Conservation (phyloP, 1,140 invertebrate species). For the Homarus americanus region DNA sequence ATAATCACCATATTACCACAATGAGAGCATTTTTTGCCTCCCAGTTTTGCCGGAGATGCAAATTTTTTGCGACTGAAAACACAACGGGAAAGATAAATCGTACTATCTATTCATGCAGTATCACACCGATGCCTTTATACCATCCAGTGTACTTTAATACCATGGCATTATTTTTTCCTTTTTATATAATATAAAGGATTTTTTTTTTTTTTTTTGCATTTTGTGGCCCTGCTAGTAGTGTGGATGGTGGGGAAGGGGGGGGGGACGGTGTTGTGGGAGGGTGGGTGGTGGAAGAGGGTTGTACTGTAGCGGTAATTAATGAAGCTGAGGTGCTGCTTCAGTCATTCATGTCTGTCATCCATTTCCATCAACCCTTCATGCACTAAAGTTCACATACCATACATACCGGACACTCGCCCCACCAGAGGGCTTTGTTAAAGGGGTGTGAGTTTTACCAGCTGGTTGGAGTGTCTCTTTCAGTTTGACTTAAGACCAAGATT, state of each 20-base stretch:
- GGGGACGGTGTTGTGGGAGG: not conserved
- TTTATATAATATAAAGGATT: slow-evolving; percentile 28
- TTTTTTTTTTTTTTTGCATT: not conserved
- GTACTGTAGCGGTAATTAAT: too few species aligned
- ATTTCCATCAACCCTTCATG: too few species aligned
- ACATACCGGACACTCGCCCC: too few species aligned
- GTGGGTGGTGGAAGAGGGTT: too few species aligned
- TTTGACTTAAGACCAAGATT: too few species aligned
- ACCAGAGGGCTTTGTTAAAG: too few species aligned
- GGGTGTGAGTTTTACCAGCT: too few species aligned
- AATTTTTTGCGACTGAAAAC: slow-evolving; percentile 49
- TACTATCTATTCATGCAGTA: slow-evolving; percentile 29
- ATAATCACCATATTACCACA: slow-evolving; percentile 50
- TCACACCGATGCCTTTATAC: not conserved
- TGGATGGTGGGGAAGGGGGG: not conserved
- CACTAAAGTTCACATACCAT: too few species aligned
- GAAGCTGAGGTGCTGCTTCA: too few species aligned
- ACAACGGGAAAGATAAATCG: slow-evolving; percentile 38
- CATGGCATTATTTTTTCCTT: slow-evolving; percentile 2
- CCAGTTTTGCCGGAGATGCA: slow-evolving; percentile 31
- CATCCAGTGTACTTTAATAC: slow-evolving; percentile 6
- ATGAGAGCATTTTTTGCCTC: slow-evolving; percentile 5
- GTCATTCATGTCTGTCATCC: too few species aligned
- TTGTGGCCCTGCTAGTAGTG: too few species aligned
- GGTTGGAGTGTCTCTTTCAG: too few species aligned